These are phyloP conservation scores for Oncorhynchus nerka DNA, from an alignment of 2,113 vertebrate species.

Conservation along the genomic window DNA sequence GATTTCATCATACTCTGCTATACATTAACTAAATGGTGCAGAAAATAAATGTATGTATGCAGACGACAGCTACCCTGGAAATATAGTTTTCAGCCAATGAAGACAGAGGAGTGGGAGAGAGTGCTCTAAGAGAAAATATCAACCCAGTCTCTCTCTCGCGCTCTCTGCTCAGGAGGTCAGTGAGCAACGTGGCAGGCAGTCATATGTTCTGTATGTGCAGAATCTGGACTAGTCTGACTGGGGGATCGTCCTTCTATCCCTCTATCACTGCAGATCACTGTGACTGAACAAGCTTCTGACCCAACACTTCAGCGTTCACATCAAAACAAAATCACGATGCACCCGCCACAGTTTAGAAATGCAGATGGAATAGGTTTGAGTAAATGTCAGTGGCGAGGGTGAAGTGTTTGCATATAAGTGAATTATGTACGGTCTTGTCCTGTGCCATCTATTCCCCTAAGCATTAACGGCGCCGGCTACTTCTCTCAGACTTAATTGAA, in stretches of 20 bases:
- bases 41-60: conserved; percentile 69
- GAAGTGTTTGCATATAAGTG: conserved; percentile 78
- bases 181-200: conserved; percentile 63
- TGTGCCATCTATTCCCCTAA: conserved; percentile 73
- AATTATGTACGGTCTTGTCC: conserved; percentile 74
- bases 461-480: conserved; percentile 74
- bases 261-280: conserved; percentile 20
- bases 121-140: conserved; percentile 58
- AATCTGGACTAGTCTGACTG: conserved; percentile 32
- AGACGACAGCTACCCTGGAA: conserved; percentile 43
- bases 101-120: conserved; percentile 42
- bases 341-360: conserved; percentile 61
- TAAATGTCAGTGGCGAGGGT: conserved; percentile 73
- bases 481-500: conserved; percentile 81
- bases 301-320: conserved; percentile 64
- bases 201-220: conserved; percentile 18
- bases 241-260: conserved; percentile 48
- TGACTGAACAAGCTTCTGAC: conserved; percentile 56
- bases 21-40: conserved; percentile 58
- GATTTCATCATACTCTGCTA: conserved; percentile 55
- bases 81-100: conserved; percentile 54
- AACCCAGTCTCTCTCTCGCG: conserved; percentile 19
- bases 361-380: conserved; percentile 66
- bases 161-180: conserved; percentile 58
- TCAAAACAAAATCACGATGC: conserved; percentile 73